phyloP scores from a whole-genome alignment of 2,888 invertebrate genomes.

The Sphaerophoria taeniata region DNA sequence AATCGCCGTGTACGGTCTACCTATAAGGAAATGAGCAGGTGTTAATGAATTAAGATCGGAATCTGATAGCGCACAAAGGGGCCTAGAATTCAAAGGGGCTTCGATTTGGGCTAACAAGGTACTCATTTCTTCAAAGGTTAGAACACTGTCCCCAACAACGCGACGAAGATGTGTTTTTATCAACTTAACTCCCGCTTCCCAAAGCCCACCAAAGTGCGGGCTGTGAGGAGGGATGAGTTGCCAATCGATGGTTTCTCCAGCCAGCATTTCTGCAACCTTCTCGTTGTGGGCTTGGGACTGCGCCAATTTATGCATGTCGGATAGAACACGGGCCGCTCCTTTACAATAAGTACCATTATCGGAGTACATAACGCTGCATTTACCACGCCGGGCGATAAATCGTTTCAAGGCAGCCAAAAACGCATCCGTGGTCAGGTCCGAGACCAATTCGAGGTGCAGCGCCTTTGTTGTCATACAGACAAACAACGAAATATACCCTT shows the following conservation, averaged over 20 bases:
- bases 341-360: too few species aligned
- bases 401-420: too few species aligned
- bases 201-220: slow-evolving; percentile 9
- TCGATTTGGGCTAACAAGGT: slow-evolving; percentile 64
- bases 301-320: too few species aligned
- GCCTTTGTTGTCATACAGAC: slow-evolving; percentile 28
- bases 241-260: too few species aligned
- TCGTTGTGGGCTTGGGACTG: too few species aligned
- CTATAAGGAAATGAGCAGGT: slow-evolving; percentile 47
- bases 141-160: slow-evolving; percentile 29
- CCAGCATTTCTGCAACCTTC: too few species aligned
- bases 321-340: too few species aligned
- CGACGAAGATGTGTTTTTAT: slow-evolving; percentile 49
- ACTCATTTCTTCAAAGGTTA: slow-evolving; percentile 57
- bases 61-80: slow-evolving; percentile 45
- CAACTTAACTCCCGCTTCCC: slow-evolving; percentile 32
- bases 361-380: too few species aligned
- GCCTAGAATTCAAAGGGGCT: slow-evolving; percentile 51
- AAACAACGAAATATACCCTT: background rate
- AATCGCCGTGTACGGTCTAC: background rate
- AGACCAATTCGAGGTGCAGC: too few species aligned
- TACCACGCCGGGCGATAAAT: too few species aligned
- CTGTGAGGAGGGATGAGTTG: too few species aligned
- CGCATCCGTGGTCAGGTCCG: background rate
- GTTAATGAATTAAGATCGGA: slow-evolving; percentile 42